Evolutionary conservation across 2,888 invertebrate species (phyloP), one percentile per base, ranked within the genome.

Genomic region (Mimachlamys varia): DNA sequence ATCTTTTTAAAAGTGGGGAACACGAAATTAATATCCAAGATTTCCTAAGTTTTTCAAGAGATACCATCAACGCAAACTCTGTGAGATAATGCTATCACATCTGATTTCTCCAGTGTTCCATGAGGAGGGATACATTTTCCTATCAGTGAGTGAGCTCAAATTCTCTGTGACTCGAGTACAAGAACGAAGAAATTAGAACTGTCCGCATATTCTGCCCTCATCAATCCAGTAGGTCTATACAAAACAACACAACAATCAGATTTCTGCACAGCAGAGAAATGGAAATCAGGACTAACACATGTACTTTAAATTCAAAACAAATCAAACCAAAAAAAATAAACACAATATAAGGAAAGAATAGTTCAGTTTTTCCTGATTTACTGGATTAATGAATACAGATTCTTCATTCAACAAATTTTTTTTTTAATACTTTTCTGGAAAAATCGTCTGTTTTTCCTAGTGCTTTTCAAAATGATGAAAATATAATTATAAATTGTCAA

Each of bases 161-260:
- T 76, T 76, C 76, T 76, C 76, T 76, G 76, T 76, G 76, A 76
- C 76, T 22, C 7, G 76, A 76, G 33, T 76, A 76, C 76, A 76
- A 76, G 76, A 76, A 76, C 76, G 27, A 76, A 76, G 76, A 76
- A 76, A 76, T 17, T 27, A 33, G 76, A 76, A 76, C 33, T 33
- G 76, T 27, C 17, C 7, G 17, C 0, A 33, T 76, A 33, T 12
- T 76, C 76, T 76, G 76, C 76, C 15, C 33, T 33, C 76, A 76
- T 76, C 76, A 76, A 27, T 76, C 76, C 76, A 76, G 76, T 22
- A 76, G 76, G 12, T 76, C 27, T 76, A 76, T 12, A 76, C 76
- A 76, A 76, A 76, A 76, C 76, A 76, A 76, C 53, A 76, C 76
- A 62, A 76, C 58, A 58, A 22, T 58, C 58, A 58, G 58, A 58